phyloP scores from a whole-genome alignment of 2,888 invertebrate genomes.

The Pachydiplax longipennis region DNA sequence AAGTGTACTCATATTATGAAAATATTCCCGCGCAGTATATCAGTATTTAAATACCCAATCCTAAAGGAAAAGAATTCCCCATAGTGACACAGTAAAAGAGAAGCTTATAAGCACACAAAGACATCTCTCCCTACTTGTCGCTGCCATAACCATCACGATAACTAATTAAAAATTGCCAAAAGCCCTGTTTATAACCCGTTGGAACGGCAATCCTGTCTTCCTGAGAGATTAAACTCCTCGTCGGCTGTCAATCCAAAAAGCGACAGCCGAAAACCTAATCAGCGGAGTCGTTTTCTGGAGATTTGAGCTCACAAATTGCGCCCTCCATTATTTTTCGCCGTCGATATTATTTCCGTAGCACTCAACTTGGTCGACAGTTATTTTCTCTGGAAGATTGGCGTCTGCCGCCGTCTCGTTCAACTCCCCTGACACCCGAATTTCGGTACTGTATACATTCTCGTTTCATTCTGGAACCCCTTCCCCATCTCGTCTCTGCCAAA shows the following conservation, averaged over 20 bases:
- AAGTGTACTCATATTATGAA: no score
- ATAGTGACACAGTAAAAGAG: no score
- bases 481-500: constrained; percentile 20
- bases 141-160: no score
- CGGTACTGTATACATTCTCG: not conserved
- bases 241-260: not conserved
- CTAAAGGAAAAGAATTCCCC: no score
- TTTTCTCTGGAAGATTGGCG: not conserved
- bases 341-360: not conserved
- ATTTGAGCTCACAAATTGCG: not conserved
- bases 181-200: not conserved
- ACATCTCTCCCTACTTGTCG: no score
- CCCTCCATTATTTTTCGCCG: not conserved
- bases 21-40: no score
- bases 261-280: not conserved
- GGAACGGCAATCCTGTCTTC: not conserved
- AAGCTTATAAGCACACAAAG: no score
- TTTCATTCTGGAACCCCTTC: not conserved
- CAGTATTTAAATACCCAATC: no score
- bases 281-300: not conserved
- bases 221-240: not conserved
- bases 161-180: no score
- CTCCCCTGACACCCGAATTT: not conserved
- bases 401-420: not conserved
- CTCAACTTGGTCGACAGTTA: not conserved